Conservation (phyloP, 1,140 invertebrate species). For the Rhyzopertha dominica region DNA sequence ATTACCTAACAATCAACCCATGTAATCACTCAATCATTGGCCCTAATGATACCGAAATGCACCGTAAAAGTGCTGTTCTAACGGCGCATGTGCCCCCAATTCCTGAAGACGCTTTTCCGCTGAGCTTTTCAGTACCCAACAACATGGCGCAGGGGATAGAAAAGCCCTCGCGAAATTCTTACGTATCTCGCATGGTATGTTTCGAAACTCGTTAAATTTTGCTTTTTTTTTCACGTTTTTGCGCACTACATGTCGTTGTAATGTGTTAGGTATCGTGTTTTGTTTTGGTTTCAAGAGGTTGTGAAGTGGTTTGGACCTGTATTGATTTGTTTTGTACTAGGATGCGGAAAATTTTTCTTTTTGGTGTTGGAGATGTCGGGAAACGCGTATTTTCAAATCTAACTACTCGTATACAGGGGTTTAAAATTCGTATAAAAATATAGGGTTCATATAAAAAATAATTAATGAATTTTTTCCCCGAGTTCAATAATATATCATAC, state of each 20-base stretch:
- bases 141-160: constrained; percentile 35
- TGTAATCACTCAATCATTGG: no score
- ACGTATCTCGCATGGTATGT: constrained; percentile 37
- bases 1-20: no score
- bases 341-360: constrained; percentile 8
- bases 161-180: constrained; percentile 18
- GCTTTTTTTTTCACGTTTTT: not conserved
- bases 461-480: not conserved
- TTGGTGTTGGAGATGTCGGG: not conserved
- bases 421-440: no score
- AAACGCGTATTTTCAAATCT: no score
- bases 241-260: no score
- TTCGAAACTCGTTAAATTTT: constrained; percentile 3
- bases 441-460: no score
- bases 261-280: not conserved
- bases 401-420: no score
- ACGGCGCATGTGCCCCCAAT: constrained; percentile 10
- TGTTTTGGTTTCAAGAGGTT: not conserved
- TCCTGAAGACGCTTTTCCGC: constrained; percentile 8
- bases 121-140: constrained; percentile 22
- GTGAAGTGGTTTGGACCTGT: not conserved
- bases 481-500: not conserved
- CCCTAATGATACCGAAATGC: not conserved
- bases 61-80: not conserved
- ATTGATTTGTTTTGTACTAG: constrained; percentile 18